Evolutionary conservation across 2,113 vertebrate species (phyloP).

Genomic region (Dryoscopus gambensis): DNA sequence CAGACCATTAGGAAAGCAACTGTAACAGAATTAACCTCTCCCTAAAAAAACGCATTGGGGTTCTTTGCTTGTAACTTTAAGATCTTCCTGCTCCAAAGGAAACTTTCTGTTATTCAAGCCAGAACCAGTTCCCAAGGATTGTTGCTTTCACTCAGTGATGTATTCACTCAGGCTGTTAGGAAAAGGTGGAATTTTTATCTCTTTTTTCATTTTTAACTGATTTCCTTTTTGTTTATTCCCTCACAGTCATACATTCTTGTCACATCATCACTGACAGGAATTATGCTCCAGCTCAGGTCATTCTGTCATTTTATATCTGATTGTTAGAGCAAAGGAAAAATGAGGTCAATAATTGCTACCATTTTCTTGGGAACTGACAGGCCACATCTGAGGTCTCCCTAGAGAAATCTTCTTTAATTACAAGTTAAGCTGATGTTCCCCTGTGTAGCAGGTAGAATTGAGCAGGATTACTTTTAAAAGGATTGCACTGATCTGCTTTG

Average conservation of each 20-base stretch:
- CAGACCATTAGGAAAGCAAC: background rate
- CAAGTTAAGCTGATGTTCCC: constrained; percentile 63
- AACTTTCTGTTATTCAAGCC: background rate
- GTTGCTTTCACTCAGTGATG: background rate
- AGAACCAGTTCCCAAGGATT: background rate
- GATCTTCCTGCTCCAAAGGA: background rate
- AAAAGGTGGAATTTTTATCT: background rate
- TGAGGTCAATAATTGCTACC: constrained; percentile 2
- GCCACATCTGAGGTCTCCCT: constrained; percentile 14
- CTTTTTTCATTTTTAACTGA: background rate
- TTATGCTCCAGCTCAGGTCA: background rate
- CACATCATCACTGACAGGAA: background rate
- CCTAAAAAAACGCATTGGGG: background rate
- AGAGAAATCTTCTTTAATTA: constrained; percentile 64
- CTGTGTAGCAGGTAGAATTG: constrained; percentile 39
- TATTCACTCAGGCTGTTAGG: background rate
- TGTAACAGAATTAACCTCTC: background rate
- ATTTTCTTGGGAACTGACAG: constrained; percentile 30
- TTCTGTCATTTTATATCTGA: background rate
- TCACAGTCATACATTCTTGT: background rate
- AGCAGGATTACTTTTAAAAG: constrained; percentile 70
- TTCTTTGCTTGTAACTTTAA: background rate
- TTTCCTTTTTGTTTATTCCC: background rate
- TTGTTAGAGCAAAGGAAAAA: background rate
- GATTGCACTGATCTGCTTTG: constrained; percentile 62